These are phyloP conservation scores for Onthophagus sagittarius DNA, from an alignment of 2,888 invertebrate genomes.

Conservation along the genomic window DNA sequence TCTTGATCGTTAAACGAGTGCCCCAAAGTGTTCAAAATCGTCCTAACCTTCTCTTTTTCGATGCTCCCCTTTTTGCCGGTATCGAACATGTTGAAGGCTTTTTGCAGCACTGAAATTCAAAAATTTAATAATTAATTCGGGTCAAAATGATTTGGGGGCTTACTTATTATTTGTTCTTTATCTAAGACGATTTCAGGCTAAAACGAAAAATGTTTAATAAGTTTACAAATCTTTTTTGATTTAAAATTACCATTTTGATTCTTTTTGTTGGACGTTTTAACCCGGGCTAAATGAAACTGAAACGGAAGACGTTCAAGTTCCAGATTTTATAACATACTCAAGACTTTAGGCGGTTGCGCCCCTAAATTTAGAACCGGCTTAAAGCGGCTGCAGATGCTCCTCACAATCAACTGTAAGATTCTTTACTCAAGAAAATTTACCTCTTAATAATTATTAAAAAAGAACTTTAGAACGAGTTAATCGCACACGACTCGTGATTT, in stretches of 20 bases:
- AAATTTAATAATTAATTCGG: not conserved
- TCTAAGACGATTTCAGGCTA: slow-evolving; percentile 40
- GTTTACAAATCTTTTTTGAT: no score
- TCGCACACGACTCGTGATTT: no score
- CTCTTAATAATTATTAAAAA: no score
- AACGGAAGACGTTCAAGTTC: not conserved
- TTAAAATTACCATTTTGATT: not conserved
- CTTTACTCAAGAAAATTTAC: not conserved
- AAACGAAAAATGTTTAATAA: slow-evolving; percentile 28
- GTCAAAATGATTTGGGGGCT: slow-evolving; percentile 32
- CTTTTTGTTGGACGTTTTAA: not conserved
- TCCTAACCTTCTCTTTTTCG: slow-evolving; percentile 74
- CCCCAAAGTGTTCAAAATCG: slow-evolving; percentile 76
- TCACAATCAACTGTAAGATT: slow-evolving; percentile 19
- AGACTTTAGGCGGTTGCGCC: slow-evolving; percentile 3
- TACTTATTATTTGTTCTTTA: slow-evolving; percentile 45
- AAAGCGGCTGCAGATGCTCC: slow-evolving; percentile 14
- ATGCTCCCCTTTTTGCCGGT: slow-evolving; percentile 73
- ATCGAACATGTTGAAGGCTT: slow-evolving; percentile 84
- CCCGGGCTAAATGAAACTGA: not conserved
- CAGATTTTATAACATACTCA: slow-evolving; percentile 2
- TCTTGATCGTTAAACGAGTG: slow-evolving; percentile 75
- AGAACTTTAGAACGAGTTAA: no score
- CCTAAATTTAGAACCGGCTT: slow-evolving; percentile 18
- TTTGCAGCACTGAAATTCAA: slow-evolving; percentile 60